Percentiles rank a stretch among this genome's conserved stretches.
phyloP scores from a whole-genome alignment of 2,888 invertebrate species.

The Heliconius charithonia region DNA sequence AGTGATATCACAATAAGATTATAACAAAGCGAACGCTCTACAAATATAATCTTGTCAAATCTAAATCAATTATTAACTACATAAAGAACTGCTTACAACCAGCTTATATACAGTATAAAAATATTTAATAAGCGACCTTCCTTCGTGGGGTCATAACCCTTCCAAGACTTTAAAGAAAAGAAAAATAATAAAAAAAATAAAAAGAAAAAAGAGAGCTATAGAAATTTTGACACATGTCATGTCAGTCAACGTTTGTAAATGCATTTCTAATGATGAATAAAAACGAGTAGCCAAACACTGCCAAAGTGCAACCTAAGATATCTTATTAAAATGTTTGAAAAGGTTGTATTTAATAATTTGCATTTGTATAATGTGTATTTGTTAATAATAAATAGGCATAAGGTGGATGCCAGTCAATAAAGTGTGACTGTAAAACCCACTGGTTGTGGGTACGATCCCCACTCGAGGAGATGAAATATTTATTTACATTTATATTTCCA shows the following conservation, averaged over 20 bases:
- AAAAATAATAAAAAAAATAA: conserved; percentile 1
- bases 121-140: conserved; percentile 18
- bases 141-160: conserved; percentile 41
- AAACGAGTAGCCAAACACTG: background rate
- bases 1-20: conserved; percentile 21
- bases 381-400: background rate
- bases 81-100: conserved; percentile 18
- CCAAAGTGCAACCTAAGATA: background rate
- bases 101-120: conserved; percentile 10
- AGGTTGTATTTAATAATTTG: background rate
- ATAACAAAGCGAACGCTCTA: conserved; percentile 36
- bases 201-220: conserved; percentile 28
- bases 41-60: conserved; percentile 28
- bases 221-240: conserved; percentile 39
- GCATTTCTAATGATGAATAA: conserved; percentile 39
- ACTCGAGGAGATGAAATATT: too few species aligned
- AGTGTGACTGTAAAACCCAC: too few species aligned
- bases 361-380: background rate
- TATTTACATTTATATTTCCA: too few species aligned
- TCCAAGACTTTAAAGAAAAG: conserved; percentile 26
- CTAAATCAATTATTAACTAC: conserved; percentile 24
- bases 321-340: background rate
- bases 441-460: too few species aligned
- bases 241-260: conserved; percentile 39
- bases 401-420: too few species aligned